Evolutionary conservation across 2,797 vertebrate genomes (phyloP), one percentile per base, ranked within the genome.

Genomic region (Clarias platycephalus): DNA sequence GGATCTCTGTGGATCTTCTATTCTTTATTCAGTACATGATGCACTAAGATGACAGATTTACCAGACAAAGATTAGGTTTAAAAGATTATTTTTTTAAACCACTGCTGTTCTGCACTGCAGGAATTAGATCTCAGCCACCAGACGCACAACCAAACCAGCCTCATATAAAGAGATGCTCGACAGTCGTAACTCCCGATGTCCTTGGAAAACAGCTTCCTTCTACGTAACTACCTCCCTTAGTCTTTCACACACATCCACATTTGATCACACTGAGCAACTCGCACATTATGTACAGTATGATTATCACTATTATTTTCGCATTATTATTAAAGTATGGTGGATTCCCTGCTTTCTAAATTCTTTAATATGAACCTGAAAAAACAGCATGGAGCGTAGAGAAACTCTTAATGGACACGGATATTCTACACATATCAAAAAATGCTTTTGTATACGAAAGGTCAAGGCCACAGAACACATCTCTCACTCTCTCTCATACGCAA

Each of bases 331-430:
- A 58, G 22, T 34, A 55, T 24, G 20, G 44, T 8, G 20, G 49
- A 68, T 34, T 20, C 26, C 20, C 44, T 81, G 63, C 20, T 81
- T 63, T 53, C 20, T 68, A 63, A 81, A n/a, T 20, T 16, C 49
- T 67, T 68, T 40, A 77, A 40, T 72, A 26, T 55, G 55, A 72
- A 64, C 60, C 81, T 72, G 40, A 44, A 63, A 66, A 81, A 83
- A 63, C 63, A 78, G 74, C 24, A 64, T 10, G 83, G 90, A 88
- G 67, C 44, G 37, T 24, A 83, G 76, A 53, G 40, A 24, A 76
- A 49, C 71, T 70, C 26, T 49, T 81, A 85, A 85, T 60, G 80
- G 71, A 76, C 49, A 60, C 82, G 71, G 63, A 53, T 66, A 72
- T 74, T 55, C 58, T 28, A 79, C 24, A 80, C 67, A 82, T 58